A percentile compares a stretch with the other conserved stretches of the same genome.
phyloP scores from a whole-genome alignment of 1,140 invertebrate species.

The Thereuonema tuberculata region DNA sequence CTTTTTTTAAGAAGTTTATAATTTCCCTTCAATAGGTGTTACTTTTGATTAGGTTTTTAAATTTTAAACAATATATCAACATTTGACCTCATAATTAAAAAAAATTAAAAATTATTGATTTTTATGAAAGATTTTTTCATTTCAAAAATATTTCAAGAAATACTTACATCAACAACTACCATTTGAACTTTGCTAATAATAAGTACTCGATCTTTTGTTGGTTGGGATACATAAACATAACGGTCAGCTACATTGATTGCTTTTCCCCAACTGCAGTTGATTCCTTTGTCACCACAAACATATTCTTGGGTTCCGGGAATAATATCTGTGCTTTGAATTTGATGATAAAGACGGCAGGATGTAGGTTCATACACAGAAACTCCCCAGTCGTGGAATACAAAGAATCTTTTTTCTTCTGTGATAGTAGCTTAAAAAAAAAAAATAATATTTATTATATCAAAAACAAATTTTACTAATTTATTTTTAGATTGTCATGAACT shows the following conservation, averaged over 20 bases:
- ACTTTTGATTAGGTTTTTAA: no score
- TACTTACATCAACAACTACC: slow-evolving; percentile 52
- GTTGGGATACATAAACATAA: slow-evolving; percentile 62
- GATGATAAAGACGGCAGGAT: slow-evolving; percentile 54
- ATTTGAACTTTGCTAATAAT: slow-evolving; percentile 57
- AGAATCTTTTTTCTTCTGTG: slow-evolving; percentile 47
- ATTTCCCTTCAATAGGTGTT: no score
- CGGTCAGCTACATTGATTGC: slow-evolving; percentile 55
- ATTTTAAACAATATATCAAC: no score
- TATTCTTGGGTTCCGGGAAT: slow-evolving; percentile 59
- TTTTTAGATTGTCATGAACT: no score
- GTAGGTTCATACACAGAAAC: slow-evolving; percentile 59
- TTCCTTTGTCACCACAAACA: slow-evolving; percentile 50
- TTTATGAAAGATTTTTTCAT: no score
- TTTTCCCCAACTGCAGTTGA: slow-evolving; percentile 53
- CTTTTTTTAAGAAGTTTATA: no score
- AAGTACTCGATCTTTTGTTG: slow-evolving; percentile 48
- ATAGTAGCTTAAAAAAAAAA: slow-evolving; percentile 37
- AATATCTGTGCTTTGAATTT: slow-evolving; percentile 56
- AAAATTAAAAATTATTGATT: no score
- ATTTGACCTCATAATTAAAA: no score
- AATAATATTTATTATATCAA: not conserved
- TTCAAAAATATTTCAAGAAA: not conserved
- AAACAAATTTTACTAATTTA: no score
- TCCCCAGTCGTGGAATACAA: slow-evolving; percentile 62